Evolutionary conservation across 2,888 invertebrate species (phyloP).

Genomic region (Augochlorella aurata): DNA sequence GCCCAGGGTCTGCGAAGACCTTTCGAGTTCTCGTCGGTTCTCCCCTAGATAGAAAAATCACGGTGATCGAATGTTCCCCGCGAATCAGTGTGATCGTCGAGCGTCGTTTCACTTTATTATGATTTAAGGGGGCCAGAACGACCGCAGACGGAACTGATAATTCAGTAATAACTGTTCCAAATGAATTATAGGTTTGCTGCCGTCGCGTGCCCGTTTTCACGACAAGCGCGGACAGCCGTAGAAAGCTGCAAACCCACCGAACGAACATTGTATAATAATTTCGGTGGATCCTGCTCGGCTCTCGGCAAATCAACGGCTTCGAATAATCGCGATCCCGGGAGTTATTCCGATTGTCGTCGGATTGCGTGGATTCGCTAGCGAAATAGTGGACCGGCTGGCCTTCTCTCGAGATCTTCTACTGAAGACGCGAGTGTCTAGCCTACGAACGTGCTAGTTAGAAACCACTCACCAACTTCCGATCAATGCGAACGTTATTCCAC

Average conservation of each 20-base stretch:
- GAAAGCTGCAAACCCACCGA: constrained; percentile 17
- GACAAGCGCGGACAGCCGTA: constrained; percentile 13
- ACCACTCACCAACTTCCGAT: background rate
- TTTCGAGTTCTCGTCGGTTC: background rate
- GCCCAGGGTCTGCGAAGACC: too few species aligned
- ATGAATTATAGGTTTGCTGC: constrained; percentile 25
- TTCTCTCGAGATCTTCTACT: constrained; percentile 48
- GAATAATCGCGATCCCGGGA: background rate
- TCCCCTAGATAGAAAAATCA: background rate
- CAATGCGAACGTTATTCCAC: too few species aligned
- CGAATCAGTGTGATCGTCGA: background rate
- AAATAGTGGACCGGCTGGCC: constrained; percentile 37
- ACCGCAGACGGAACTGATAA: constrained; percentile 23
- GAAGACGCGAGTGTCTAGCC: constrained; percentile 9
- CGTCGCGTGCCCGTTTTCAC: constrained; percentile 29
- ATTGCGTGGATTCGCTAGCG: background rate
- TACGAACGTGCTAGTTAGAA: background rate
- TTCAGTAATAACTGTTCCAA: constrained; percentile 21
- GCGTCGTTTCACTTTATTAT: background rate
- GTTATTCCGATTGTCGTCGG: background rate
- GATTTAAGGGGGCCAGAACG: constrained; percentile 5
- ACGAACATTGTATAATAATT: background rate
- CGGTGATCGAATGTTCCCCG: background rate
- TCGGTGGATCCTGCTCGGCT: background rate
- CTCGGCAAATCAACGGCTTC: background rate